A percentile compares a stretch with the other conserved stretches of the same genome.
Evolutionary conservation across 2,113 vertebrate genomes (phyloP).

Genomic region (Dasyprocta punctata): DNA sequence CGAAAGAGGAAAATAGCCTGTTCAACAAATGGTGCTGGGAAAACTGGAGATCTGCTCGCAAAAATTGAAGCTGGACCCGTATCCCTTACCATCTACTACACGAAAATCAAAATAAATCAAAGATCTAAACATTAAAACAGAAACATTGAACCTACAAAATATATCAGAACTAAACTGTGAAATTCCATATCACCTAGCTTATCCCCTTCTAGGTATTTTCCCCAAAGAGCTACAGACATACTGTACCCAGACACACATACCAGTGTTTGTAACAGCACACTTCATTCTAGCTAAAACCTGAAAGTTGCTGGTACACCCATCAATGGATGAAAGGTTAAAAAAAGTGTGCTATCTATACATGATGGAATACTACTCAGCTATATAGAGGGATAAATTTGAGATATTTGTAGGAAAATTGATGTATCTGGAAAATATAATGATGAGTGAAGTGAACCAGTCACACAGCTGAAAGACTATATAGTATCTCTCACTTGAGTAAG

Average conservation of each 20-base stretch:
- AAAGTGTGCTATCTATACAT: no score
- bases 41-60: background rate
- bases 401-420: no score
- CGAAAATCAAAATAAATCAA: background rate
- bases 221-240: background rate
- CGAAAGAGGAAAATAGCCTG: background rate
- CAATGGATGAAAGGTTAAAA: no score
- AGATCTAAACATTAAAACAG: background rate
- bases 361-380: no score
- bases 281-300: no score
- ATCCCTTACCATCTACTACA: background rate
- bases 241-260: background rate
- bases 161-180: background rate
- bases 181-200: background rate
- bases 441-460: no score
- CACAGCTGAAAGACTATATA: no score
- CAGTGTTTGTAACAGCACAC: no score
- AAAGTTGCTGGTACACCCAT: no score
- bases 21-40: background rate
- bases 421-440: no score
- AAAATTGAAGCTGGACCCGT: background rate
- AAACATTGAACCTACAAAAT: background rate
- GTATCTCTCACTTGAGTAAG: no score
- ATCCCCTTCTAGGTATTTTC: background rate
- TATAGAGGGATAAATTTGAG: no score